A percentile compares a stretch with the other conserved stretches of the same genome.
Conservation (phyloP, 2,888 invertebrate genomes). For the Sarcophaga caerulescens region DNA sequence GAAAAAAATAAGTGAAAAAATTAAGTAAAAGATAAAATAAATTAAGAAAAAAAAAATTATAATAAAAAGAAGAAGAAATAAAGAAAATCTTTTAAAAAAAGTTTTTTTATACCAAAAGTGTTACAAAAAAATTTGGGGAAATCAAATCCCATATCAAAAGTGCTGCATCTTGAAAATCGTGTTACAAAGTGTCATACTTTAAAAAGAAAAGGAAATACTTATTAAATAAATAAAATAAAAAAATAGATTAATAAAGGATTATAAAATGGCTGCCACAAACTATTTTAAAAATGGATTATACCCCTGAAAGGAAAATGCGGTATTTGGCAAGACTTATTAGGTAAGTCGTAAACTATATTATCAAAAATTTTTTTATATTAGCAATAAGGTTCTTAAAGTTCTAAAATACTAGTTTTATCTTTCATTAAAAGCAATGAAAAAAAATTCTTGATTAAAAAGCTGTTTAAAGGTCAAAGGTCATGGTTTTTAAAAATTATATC, state of each 20-base stretch:
- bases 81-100: slow-evolving; percentile 1
- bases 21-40: not conserved
- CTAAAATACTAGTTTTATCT: no score
- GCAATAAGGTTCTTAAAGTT: no score
- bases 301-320: slow-evolving; percentile 66
- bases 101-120: not conserved
- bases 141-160: slow-evolving; percentile 30
- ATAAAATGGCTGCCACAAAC: slow-evolving; percentile 43
- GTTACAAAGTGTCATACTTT: slow-evolving; percentile 29
- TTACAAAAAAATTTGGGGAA: not conserved
- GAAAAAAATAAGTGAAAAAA: slow-evolving; percentile 31
- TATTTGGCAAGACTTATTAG: slow-evolving; percentile 65
- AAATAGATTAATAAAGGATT: slow-evolving; percentile 13
- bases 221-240: not conserved
- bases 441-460: no score
- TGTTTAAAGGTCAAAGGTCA: no score
- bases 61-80: not conserved
- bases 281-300: slow-evolving; percentile 65
- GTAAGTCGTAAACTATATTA: slow-evolving; percentile 56
- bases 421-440: no score
- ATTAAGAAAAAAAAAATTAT: not conserved
- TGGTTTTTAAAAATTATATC: no score
- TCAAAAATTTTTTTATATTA: no score
- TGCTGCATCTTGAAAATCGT: slow-evolving; percentile 70
- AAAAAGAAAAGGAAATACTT: slow-evolving; percentile 34